Percentiles rank a stretch among this genome's conserved stretches.
These are phyloP conservation scores for Todiramphus saurophagus DNA, from an alignment of 2,113 vertebrate species.

Conservation along the genomic window DNA sequence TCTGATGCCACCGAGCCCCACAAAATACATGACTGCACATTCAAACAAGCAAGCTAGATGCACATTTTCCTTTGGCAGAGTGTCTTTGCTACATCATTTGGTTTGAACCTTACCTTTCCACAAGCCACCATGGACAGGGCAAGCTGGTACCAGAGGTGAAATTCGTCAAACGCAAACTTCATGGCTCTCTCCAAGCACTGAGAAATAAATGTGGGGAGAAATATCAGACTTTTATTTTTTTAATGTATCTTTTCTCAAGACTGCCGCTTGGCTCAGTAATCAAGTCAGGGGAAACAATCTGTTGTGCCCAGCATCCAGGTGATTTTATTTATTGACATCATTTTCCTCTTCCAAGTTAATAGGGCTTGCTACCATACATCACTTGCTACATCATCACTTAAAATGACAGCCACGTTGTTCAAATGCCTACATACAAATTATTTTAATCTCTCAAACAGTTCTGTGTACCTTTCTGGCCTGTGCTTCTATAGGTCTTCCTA, in stretches of 20 bases:
- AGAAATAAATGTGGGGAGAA: neutral
- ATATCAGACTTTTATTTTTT: neutral
- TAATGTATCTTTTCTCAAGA: neutral
- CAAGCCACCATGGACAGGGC: constrained; percentile 94
- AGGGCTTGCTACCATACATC: neutral
- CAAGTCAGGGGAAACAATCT: neutral
- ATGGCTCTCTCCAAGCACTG: constrained; percentile 97
- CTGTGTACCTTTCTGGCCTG: neutral
- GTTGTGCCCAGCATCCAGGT: neutral
- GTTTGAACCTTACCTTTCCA: constrained; percentile 87
- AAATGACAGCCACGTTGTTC: neutral
- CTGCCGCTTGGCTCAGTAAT: neutral
- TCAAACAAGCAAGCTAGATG: neutral
- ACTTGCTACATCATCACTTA: neutral
- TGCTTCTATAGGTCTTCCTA: neutral
- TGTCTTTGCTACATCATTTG: neutral
- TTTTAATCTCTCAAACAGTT: neutral
- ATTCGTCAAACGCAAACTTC: constrained; percentile 97
- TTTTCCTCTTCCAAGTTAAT: neutral
- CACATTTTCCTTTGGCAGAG: neutral
- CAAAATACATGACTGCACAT: neutral
- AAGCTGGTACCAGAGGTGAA: constrained; percentile 97
- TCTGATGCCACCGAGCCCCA: neutral
- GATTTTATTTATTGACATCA: neutral
- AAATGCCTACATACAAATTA: neutral